phyloP scores from a whole-genome alignment of 2,113 vertebrate genomes.

The Pavo muticus region DNA sequence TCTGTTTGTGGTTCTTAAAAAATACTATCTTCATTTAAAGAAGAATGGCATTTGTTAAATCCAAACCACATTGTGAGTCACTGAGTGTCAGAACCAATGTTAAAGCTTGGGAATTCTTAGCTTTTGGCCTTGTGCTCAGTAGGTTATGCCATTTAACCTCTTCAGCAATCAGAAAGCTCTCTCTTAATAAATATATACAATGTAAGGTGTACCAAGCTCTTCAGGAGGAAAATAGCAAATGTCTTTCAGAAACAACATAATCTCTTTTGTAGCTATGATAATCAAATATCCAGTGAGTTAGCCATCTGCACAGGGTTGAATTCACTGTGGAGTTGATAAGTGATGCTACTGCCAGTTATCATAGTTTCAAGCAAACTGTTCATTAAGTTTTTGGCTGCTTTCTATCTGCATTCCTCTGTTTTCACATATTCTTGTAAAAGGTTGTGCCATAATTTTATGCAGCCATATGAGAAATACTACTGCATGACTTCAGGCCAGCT shows the following conservation, averaged over 20 bases:
- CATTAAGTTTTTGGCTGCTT: slow-evolving; percentile 34
- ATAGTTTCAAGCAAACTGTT: not conserved
- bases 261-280: not conserved
- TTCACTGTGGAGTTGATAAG: not conserved
- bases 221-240: not conserved
- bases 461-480: not conserved
- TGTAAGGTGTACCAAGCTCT: not conserved
- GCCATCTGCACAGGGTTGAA: not conserved
- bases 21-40: not conserved
- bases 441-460: not conserved
- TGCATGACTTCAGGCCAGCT: not conserved
- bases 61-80: not conserved
- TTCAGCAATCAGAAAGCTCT: not conserved
- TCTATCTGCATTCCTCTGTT: slow-evolving; percentile 9
- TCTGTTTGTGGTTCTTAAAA: slow-evolving; percentile 25
- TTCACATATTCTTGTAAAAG: not conserved
- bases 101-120: not conserved
- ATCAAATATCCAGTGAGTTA: not conserved
- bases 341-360: not conserved
- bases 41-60: not conserved
- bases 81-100: not conserved
- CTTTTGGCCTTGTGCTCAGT: not conserved
- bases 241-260: not conserved
- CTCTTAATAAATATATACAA: not conserved
- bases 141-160: not conserved